These are phyloP conservation scores for Neoascia interrupta DNA, from an alignment of 2,888 invertebrate species.

Conservation along the genomic window DNA sequence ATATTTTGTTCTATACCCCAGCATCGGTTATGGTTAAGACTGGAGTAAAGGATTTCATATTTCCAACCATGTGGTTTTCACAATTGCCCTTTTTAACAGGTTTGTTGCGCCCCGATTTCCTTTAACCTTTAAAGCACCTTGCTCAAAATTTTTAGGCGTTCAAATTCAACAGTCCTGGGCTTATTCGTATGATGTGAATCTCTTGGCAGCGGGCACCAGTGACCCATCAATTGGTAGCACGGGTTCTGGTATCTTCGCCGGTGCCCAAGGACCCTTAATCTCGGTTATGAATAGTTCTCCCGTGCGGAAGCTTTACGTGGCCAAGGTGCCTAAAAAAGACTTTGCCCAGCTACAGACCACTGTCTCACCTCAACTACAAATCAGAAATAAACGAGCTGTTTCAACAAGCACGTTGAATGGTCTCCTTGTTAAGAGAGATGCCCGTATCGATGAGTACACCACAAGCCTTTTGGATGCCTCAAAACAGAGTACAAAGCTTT, in stretches of 20 bases:
- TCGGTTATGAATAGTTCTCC: slow-evolving; percentile 71
- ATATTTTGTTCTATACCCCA: slow-evolving; percentile 88
- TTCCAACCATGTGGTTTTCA: slow-evolving; percentile 89
- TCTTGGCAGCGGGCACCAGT: slow-evolving; percentile 87
- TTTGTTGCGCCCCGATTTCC: not conserved
- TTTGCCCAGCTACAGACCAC: not conserved
- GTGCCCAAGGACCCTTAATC: slow-evolving; percentile 74
- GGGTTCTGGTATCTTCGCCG: slow-evolving; percentile 88
- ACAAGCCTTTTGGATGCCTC: not conserved
- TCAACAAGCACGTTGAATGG: slow-evolving; percentile 26
- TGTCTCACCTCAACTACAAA: not conserved
- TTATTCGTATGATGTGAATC: slow-evolving; percentile 84
- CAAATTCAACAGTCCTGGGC: slow-evolving; percentile 87
- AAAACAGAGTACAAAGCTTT: slow-evolving; percentile 58
- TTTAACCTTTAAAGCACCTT: not conserved
- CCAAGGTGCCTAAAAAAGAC: slow-evolving; percentile 73
- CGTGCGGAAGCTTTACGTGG: slow-evolving; percentile 73
- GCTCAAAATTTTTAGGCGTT: slow-evolving; percentile 74
- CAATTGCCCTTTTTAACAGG: slow-evolving; percentile 88
- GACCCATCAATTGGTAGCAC: slow-evolving; percentile 82
- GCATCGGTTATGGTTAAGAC: slow-evolving; percentile 80
- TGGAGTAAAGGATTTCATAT: slow-evolving; percentile 78
- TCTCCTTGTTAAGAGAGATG: slow-evolving; percentile 73
- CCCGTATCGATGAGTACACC: slow-evolving; percentile 44
- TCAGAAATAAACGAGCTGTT: slow-evolving; percentile 2